Conservation (phyloP, 2,113 vertebrate genomes). For the Ochotona curzoniae region DNA sequence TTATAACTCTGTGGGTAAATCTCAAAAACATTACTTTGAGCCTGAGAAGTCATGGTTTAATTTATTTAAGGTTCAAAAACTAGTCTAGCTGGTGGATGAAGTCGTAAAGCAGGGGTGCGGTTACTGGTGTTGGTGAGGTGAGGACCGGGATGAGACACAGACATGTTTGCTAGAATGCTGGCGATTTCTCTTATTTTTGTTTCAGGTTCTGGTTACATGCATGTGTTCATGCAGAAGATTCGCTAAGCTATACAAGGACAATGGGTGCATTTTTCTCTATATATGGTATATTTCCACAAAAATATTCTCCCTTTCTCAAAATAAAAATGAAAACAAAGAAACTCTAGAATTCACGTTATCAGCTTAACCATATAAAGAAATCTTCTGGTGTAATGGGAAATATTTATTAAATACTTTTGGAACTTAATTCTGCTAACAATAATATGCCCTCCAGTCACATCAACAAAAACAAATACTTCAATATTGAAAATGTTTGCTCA, state of each 20-base stretch:
- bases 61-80: background rate
- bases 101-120: background rate
- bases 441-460: slow-evolving; percentile 49
- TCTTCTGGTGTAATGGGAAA: slow-evolving; percentile 8
- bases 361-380: background rate
- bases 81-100: background rate
- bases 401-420: background rate
- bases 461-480: slow-evolving; percentile 55
- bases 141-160: background rate
- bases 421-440: slow-evolving; percentile 38
- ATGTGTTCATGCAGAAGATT: background rate
- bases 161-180: background rate
- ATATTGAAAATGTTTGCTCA: slow-evolving; percentile 28
- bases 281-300: background rate
- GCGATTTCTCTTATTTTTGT: background rate
- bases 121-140: background rate
- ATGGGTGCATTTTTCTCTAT: background rate
- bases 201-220: background rate
- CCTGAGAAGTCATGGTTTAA: background rate
- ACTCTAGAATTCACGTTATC: background rate
- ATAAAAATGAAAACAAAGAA: background rate
- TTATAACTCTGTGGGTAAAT: background rate
- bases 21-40: background rate
- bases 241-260: background rate
- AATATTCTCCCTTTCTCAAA: background rate